Base-by-base conservation (phyloP, 2,888 invertebrate species). In the Blastobasis adustella region DNA sequence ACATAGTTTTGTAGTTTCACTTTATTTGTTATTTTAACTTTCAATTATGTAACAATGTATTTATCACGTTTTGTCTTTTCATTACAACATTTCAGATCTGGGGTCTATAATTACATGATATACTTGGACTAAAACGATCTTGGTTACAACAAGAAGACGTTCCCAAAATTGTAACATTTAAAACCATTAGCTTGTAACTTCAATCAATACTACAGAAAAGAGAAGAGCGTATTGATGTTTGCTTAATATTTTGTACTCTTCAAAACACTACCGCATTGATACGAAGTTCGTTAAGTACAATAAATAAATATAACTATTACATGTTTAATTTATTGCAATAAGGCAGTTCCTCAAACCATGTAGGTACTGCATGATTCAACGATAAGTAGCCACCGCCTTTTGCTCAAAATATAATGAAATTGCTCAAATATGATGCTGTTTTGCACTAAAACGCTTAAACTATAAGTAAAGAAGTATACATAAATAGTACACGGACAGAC, bases 31-130 rank as follows among this genome's bases (percentile, higher is more conserved):
- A 23, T 23, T 23, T 23, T 23, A 78, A 73, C 73, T 73, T 76
- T 76, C 66, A 77, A 78, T 73, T 69, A 71, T 77, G 74, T 79
- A 85, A 83, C 80, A 82, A 82, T 73, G 71, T 77, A 71, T 68
- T 74, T 84, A 85, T 83, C 82, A 86, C 79, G 80, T 75, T 79
- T 83, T 85, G 84, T 85, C 86, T 86, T 86, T 76, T 79, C 63
- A 66, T 67, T 75, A 74, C 69, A 77, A 69, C 71, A 67, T 70
- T 69, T 83, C 83, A 80, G 82, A 85, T 84, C 82, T 73, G 61
- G 65, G 67, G 66, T 72, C 64, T 69, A 67, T 58, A 69, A 67
- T 23, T 23, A 23, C 69, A 67, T 64, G 65, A 5, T 60, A 70
- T 58, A 66, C 56, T 64, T 67, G 56, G 55, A 4, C 5, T 45